Evolutionary conservation across 2,888 invertebrate genomes (phyloP).

Genomic region (Eilema sororculum): DNA sequence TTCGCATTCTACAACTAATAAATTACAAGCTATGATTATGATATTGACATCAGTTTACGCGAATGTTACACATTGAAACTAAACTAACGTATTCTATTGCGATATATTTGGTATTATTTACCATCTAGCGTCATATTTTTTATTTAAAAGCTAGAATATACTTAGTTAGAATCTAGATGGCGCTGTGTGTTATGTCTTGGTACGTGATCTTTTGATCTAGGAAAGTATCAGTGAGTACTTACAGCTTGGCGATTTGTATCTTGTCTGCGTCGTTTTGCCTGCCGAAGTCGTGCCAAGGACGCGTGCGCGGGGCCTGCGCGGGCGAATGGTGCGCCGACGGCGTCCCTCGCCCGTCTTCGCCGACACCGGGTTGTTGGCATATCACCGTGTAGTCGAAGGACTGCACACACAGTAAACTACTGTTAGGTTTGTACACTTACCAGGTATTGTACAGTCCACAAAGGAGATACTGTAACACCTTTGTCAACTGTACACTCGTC

Average conservation of each 20-base stretch:
- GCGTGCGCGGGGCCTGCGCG: conserved; percentile 89
- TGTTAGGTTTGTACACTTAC: neutral
- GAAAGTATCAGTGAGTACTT: conserved; percentile 82
- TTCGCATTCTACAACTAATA: no score
- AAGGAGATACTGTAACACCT: no score
- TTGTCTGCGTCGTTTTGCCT: conserved; percentile 97
- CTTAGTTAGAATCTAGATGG: neutral
- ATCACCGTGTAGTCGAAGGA: conserved; percentile 97
- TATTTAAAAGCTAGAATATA: neutral
- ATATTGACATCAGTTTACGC: neutral
- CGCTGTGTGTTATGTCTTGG: neutral
- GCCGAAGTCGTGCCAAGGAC: conserved; percentile 98
- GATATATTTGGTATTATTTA: neutral
- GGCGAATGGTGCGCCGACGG: conserved; percentile 88
- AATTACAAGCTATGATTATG: no score
- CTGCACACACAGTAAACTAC: conserved; percentile 78
- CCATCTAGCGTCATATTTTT: neutral
- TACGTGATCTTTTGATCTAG: neutral
- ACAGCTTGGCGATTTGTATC: conserved; percentile 99
- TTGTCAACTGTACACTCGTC: no score
- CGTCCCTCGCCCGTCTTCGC: conserved; percentile 87
- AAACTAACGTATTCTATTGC: neutral
- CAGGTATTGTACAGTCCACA: neutral
- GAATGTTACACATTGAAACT: neutral
- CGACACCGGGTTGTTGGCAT: conserved; percentile 89